Evolutionary conservation across 1,140 invertebrate species (phyloP), one percentile per base, ranked within the genome.

Genomic region (Drosophila mojavensis): DNA sequence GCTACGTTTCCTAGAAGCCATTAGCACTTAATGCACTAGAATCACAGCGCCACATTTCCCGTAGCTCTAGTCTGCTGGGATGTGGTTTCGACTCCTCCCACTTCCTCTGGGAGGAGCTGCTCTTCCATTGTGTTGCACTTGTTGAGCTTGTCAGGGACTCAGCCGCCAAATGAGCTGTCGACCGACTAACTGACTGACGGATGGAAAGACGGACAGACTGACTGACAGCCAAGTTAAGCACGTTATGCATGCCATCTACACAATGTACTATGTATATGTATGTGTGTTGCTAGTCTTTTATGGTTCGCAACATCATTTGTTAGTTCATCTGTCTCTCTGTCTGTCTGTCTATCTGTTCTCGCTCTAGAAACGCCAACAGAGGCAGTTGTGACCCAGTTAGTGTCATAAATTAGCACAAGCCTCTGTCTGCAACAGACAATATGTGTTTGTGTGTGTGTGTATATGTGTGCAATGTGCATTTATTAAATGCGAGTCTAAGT

Each of bases 321-420:
- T 33, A 5, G 47, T 55, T 28, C 13, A 17, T 45, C 43, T 45
- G n/a, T 45, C 43, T 45, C 1, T 43, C 41, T 43, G 41, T 43
- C 41, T 43, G 43, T 45, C 43, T 45, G 43, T 45, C n/a, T 45
- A 4, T 60, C 30, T 30, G 26, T 58, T 58, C 36, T 53, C 63
- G 81, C 82, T 85, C 82, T 86, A 86, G 83, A 86, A 88, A 88
- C 63, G 62, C 62, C 43, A 55, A 39, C 54, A 50, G 64, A 58
- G 51, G 36, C 79, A 47, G 62, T 69, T 68, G 79, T 85, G 82
- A 85, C 82, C 82, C 82, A 88, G 71, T 73, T 85, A 79, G 72
- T 66, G 60, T 50, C 84, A 75, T 88, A 89, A 88, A 88, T 88
- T 88, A 89, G 83, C 84, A 75, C 82, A 86, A 65, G 24, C 61